These are phyloP conservation scores for Andrena chrysosceles DNA, from an alignment of 2,888 invertebrate species.

Conservation along the genomic window DNA sequence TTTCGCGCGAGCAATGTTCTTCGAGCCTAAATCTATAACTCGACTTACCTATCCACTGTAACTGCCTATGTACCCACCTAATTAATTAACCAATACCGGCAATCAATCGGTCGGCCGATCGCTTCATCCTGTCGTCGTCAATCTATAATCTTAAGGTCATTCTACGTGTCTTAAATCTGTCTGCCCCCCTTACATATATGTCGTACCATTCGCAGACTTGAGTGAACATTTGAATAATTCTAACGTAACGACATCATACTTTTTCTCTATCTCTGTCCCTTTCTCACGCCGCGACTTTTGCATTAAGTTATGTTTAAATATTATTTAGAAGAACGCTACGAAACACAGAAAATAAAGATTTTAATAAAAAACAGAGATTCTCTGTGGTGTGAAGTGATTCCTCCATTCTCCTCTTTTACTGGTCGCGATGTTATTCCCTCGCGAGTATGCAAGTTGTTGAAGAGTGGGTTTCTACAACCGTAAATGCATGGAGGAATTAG, in stretches of 20 bases:
- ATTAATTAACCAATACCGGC: conserved; percentile 50
- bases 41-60: conserved; percentile 51
- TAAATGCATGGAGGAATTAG: too few species aligned
- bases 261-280: conserved; percentile 50
- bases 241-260: conserved; percentile 60
- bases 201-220: conserved; percentile 56
- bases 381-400: neutral
- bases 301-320: conserved; percentile 80
- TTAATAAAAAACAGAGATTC: conserved; percentile 73
- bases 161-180: conserved; percentile 61
- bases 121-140: conserved; percentile 59
- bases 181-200: conserved; percentile 43
- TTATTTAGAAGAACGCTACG: conserved; percentile 80
- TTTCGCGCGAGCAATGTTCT: conserved; percentile 49
- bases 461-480: too few species aligned
- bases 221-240: conserved; percentile 63
- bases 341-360: conserved; percentile 80
- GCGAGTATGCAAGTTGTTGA: too few species aligned
- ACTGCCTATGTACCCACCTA: conserved; percentile 56
- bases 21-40: conserved; percentile 44
- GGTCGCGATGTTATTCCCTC: too few species aligned
- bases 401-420: neutral
- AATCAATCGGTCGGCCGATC: conserved; percentile 54
- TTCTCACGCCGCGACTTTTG: conserved; percentile 69
- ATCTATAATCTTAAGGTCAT: conserved; percentile 70